Evolutionary conservation across 2,113 vertebrate genomes (phyloP).

Genomic region (Carassius auratus): DNA sequence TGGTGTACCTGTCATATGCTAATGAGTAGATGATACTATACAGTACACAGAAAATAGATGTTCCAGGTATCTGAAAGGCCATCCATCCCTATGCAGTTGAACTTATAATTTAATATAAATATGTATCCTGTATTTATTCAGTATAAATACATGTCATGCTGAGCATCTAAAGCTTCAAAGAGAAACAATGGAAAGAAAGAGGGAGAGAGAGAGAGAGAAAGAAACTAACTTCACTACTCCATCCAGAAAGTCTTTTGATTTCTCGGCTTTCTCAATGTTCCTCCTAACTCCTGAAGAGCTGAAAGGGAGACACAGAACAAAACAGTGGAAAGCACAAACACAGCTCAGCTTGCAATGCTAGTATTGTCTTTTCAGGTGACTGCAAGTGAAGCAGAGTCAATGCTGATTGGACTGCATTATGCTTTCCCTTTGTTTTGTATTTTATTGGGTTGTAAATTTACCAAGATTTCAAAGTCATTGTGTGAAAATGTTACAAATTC

Average conservation of each 20-base stretch:
- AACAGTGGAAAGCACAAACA: not conserved
- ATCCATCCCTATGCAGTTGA: not conserved
- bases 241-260: constrained; percentile 25
- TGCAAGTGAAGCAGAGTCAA: too few species aligned
- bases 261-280: not conserved
- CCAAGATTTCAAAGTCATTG: not conserved
- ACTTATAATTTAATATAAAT: not conserved
- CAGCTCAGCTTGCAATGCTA: not conserved
- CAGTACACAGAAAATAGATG: not conserved
- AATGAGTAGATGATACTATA: not conserved
- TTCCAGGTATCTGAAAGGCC: not conserved
- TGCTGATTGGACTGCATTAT: too few species aligned
- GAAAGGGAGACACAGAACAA: not conserved
- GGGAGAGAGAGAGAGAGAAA: not conserved
- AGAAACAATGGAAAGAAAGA: not conserved
- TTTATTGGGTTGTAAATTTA: too few species aligned
- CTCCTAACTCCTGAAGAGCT: not conserved
- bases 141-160: not conserved
- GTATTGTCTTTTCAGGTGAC: too few species aligned
- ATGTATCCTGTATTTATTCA: not conserved
- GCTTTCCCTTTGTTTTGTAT: too few species aligned
- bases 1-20: not conserved
- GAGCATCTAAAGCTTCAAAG: constrained; percentile 21
- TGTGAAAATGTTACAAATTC: not conserved
- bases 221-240: too few species aligned